A percentile compares a stretch with the other conserved stretches of the same genome.
These are phyloP conservation scores for Temnothorax curvispinosus DNA, from an alignment of 1,140 invertebrate genomes.

Conservation along the genomic window DNA sequence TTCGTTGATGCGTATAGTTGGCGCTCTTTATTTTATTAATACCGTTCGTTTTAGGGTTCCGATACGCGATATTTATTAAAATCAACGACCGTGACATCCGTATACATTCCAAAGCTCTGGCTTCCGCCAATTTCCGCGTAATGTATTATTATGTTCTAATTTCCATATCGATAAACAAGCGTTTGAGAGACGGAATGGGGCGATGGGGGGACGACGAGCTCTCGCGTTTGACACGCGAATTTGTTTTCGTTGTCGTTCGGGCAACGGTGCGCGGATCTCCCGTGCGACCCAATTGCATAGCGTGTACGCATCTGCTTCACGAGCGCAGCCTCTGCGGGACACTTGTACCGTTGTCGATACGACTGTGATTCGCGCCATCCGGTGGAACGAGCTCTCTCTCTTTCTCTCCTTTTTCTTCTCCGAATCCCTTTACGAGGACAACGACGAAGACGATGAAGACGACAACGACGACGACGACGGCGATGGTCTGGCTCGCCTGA, in stretches of 20 bases:
- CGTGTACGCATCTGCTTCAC: constrained; percentile 45
- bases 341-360: constrained; percentile 61
- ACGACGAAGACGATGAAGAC: neutral
- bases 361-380: constrained; percentile 49
- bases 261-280: constrained; percentile 26
- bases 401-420: neutral
- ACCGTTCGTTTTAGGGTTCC: neutral
- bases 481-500: constrained; percentile 22
- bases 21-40: constrained; percentile 41
- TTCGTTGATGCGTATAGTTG: neutral
- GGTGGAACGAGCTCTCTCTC: constrained; percentile 28
- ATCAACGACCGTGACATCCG: constrained; percentile 8
- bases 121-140: neutral
- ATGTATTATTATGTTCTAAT: constrained; percentile 31
- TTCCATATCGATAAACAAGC: neutral
- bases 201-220: neutral
- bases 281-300: constrained; percentile 69
- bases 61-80: constrained; percentile 8
- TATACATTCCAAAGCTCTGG: neutral
- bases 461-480: neutral
- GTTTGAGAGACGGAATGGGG: neutral
- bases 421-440: neutral
- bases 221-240: constrained; percentile 47
- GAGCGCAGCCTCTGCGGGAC: constrained; percentile 47
- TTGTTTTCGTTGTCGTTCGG: constrained; percentile 36